These are phyloP conservation scores for Heliothis virescens DNA, from an alignment of 1,140 invertebrate genomes.

Conservation along the genomic window DNA sequence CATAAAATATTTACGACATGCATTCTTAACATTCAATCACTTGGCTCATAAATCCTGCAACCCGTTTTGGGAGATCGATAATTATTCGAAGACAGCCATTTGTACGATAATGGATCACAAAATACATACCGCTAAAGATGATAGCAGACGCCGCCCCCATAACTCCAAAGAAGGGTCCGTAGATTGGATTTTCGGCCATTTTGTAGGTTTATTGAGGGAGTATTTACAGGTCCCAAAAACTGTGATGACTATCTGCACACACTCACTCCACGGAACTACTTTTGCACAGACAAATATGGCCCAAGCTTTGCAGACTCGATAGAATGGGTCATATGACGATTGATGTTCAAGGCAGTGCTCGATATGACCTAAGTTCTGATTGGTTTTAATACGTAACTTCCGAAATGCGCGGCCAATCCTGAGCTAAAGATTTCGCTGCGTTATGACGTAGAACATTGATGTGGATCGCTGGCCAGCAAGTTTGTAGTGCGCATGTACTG, in stretches of 20 bases:
- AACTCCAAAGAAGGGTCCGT: slow-evolving; percentile 98
- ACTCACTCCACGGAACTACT: slow-evolving; percentile 90
- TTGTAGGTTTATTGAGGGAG: slow-evolving; percentile 83
- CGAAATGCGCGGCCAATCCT: slow-evolving; percentile 84
- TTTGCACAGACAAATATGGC: slow-evolving; percentile 91
- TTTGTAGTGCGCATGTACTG: slow-evolving; percentile 76
- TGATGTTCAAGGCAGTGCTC: slow-evolving; percentile 85
- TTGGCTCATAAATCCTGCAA: slow-evolving; percentile 1
- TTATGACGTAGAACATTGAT: slow-evolving; percentile 84
- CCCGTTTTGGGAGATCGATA: slow-evolving; percentile 66
- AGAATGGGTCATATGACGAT: slow-evolving; percentile 91
- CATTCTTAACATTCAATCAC: slow-evolving; percentile 4
- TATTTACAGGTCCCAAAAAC: slow-evolving; percentile 89
- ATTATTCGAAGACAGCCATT: slow-evolving; percentile 75
- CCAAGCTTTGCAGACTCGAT: slow-evolving; percentile 86
- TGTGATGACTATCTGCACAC: slow-evolving; percentile 87
- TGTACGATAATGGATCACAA: slow-evolving; percentile 64
- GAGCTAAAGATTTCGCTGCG: slow-evolving; percentile 74
- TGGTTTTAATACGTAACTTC: slow-evolving; percentile 80
- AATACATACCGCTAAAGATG: slow-evolving; percentile 97
- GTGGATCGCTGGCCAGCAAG: slow-evolving; percentile 85
- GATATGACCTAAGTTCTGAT: slow-evolving; percentile 83
- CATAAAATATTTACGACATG: slow-evolving; percentile 43
- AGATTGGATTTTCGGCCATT: slow-evolving; percentile 90
- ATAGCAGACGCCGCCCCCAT: slow-evolving; percentile 99